A percentile compares a stretch with the other conserved stretches of the same genome.
Evolutionary conservation across 2,888 invertebrate species (phyloP).

Genomic region (Hedya salicella): DNA sequence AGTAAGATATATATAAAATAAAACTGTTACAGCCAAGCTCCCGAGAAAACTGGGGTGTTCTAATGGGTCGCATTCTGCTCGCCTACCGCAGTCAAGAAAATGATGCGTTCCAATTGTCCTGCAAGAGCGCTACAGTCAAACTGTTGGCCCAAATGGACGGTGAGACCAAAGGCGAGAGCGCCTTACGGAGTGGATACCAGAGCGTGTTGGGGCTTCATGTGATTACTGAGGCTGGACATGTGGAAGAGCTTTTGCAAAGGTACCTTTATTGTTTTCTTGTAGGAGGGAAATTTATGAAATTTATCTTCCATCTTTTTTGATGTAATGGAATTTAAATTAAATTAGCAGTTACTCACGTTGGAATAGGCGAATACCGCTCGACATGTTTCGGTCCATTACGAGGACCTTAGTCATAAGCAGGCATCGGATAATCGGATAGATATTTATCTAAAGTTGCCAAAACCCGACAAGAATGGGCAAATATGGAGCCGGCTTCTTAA

Average conservation of each 20-base stretch:
- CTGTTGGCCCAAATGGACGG: slow-evolving; percentile 72
- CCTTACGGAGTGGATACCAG: slow-evolving; percentile 75
- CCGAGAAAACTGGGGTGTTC: slow-evolving; percentile 89
- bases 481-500: too few species aligned
- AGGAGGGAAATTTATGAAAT: too few species aligned
- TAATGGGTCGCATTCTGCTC: slow-evolving; percentile 89
- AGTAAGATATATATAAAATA: too few species aligned
- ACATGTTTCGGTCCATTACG: too few species aligned
- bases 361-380: too few species aligned
- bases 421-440: too few species aligned
- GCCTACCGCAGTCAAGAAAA: slow-evolving; percentile 79
- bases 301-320: too few species aligned
- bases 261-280: slow-evolving; percentile 47
- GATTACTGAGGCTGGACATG: slow-evolving; percentile 71
- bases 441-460: too few species aligned
- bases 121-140: slow-evolving; percentile 68
- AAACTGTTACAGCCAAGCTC: slow-evolving; percentile 69
- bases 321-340: too few species aligned
- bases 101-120: slow-evolving; percentile 65
- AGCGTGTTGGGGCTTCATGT: slow-evolving; percentile 78
- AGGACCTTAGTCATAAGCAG: too few species aligned
- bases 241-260: slow-evolving; percentile 69
- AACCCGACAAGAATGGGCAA: too few species aligned
- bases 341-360: too few species aligned
- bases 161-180: slow-evolving; percentile 73